Evolutionary conservation across 2,797 vertebrate species (phyloP), one percentile per base, ranked within the genome.

Genomic region (Triplophysa yarkandensis): DNA sequence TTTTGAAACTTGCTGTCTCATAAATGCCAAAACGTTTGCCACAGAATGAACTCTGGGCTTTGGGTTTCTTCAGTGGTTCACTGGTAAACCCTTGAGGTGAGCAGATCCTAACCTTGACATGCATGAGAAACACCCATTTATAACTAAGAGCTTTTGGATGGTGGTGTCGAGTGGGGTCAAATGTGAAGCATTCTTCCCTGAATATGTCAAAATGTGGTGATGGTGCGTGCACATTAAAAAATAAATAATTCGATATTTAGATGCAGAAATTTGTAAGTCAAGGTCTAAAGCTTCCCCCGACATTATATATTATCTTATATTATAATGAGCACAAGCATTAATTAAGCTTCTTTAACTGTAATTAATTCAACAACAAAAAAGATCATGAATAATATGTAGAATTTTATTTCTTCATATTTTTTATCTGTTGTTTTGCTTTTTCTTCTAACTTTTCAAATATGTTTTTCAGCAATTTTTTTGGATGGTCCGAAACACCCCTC

Each of bases 311-410:
- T 80, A 83, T 85, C n/a, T n/a, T n/a, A n/a, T 87, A 88, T 83
- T 39, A 77, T 74, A 61, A 71, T 60, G 48, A 84, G 80, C 78
- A 74, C 76, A 78, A 77, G 85, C 72, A 84, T 84, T 77, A 82
- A 78, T 80, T 64, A 68, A 54, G 36, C 89, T 90, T 89, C 87
- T 90, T 88, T 90, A 88, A 84, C 87, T 87, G 88, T 82, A 84
- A 85, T 80, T 86, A 89, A 85, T 85, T 88, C 85, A 82, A 86
- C 81, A 87, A 84, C 80, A 79, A 82, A 86, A 89, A 89, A 91
- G 90, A 88, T 84, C 84, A 84, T 91, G 88, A 92, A 92, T 92
- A 90, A 90, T 91, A 85, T 88, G 91, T 90, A 14, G 77, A 90
- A 91, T 85, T 88, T 77, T 68, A 82, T 86, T 84, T 90, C 81